A percentile compares a stretch with the other conserved stretches of the same genome.
phyloP scores from a whole-genome alignment of 92 coral and sea anemone genomes.

The Bergia sp. region DNA sequence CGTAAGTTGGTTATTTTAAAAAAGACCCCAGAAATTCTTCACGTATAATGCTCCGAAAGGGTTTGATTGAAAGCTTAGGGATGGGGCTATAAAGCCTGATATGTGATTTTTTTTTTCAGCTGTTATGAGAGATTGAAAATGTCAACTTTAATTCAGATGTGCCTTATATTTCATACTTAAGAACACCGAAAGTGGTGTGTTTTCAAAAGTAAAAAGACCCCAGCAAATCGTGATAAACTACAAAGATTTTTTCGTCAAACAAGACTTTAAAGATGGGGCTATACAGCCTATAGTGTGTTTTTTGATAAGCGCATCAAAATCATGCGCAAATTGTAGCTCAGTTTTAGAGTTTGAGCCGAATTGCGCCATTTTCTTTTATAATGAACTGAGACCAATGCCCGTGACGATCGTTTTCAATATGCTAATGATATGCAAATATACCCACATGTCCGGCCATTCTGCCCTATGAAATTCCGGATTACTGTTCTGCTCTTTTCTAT shows the following conservation, averaged over 20 bases:
- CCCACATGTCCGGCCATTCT: too few relatives aligned
- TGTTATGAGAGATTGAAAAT: slow-evolving; percentile 19
- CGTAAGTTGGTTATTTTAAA: slow-evolving; percentile 6
- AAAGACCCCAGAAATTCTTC: slow-evolving; percentile 21
- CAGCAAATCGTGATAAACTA: slow-evolving; percentile 24
- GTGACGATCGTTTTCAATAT: too few relatives aligned
- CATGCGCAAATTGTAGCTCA: slow-evolving; percentile 23
- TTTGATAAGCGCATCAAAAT: slow-evolving; percentile 13
- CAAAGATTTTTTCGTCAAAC: slow-evolving; percentile 14
- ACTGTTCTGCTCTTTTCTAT: too few relatives aligned
- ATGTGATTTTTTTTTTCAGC: slow-evolving; percentile 11
- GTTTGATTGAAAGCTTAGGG: slow-evolving; percentile 26
- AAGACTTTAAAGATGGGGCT: slow-evolving; percentile 28
- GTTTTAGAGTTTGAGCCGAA: slow-evolving; percentile 16
- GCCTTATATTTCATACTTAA: slow-evolving; percentile 11
- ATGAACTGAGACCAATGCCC: not conserved
- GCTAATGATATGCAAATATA: too few relatives aligned
- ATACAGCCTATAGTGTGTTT: slow-evolving; percentile 34
- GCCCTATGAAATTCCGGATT: too few relatives aligned
- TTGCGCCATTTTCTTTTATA: slow-evolving; percentile 6
- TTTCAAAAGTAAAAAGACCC: slow-evolving; percentile 31
- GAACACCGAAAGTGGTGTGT: slow-evolving; percentile 24
- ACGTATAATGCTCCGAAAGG: slow-evolving; percentile 12
- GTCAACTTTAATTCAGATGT: not conserved
- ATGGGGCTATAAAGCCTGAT: slow-evolving; percentile 29